Conservation (phyloP, 2,888 invertebrate species). For the Congeria kusceri region DNA sequence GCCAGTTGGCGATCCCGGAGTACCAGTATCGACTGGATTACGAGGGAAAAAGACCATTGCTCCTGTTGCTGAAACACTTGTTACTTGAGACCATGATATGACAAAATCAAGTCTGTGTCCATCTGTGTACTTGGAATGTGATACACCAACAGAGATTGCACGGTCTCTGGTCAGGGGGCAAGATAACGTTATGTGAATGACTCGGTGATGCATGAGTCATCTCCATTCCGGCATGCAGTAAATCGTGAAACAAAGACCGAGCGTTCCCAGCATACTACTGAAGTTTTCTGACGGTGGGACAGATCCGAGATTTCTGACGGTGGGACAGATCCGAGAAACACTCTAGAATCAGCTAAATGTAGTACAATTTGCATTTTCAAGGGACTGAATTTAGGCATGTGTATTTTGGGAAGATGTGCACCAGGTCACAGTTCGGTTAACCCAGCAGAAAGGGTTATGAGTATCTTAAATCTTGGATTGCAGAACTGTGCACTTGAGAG, state of each 20-base stretch:
- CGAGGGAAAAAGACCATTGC: slow-evolving; percentile 45
- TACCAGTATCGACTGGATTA: slow-evolving; percentile 45
- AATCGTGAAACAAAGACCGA: not conserved
- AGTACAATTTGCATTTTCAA: slow-evolving; percentile 48
- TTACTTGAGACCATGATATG: slow-evolving; percentile 58
- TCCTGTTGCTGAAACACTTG: slow-evolving; percentile 30
- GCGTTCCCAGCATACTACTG: slow-evolving; percentile 16
- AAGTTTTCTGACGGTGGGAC: slow-evolving; percentile 54
- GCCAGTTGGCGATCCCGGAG: slow-evolving; percentile 45
- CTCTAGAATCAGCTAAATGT: slow-evolving; percentile 49
- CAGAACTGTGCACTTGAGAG: slow-evolving; percentile 36
- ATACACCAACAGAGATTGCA: slow-evolving; percentile 24
- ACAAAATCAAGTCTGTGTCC: slow-evolving; percentile 44
- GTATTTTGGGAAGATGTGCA: slow-evolving; percentile 21
- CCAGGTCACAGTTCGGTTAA: slow-evolving; percentile 55
- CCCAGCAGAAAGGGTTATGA: slow-evolving; percentile 56
- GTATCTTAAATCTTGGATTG: slow-evolving; percentile 43
- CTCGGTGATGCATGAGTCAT: slow-evolving; percentile 32
- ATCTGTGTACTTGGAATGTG: slow-evolving; percentile 37
- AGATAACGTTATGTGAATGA: slow-evolving; percentile 41
- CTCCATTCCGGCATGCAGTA: slow-evolving; percentile 45
- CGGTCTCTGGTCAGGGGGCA: slow-evolving; percentile 54
- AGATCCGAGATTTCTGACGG: slow-evolving; percentile 53
- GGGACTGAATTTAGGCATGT: slow-evolving; percentile 34
- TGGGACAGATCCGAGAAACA: slow-evolving; percentile 54